Conservation (phyloP, 53 echinoderm and acorn worm species). For the Astropecten irregularis region DNA sequence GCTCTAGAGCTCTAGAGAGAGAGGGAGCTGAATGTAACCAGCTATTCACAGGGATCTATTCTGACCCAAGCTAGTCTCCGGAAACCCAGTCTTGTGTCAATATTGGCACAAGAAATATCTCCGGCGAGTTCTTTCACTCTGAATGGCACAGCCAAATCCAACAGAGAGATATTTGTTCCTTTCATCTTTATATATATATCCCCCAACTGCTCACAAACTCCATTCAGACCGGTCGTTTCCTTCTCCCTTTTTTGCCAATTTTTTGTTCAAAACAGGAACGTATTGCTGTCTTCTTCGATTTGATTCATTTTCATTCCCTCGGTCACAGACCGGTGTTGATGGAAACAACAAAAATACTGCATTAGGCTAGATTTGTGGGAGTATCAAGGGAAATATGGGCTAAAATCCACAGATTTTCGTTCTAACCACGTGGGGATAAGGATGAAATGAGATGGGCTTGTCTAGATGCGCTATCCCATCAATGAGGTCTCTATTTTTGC, state of each 20-base stretch:
- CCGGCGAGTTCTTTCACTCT: background rate
- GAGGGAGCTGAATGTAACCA: slow-evolving; percentile 8
- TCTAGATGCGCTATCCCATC: background rate
- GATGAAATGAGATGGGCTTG: background rate
- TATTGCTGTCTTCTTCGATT: too few species aligned
- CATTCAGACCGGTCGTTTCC: too few species aligned
- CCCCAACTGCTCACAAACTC: too few species aligned
- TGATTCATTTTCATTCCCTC: too few species aligned
- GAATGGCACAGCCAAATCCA: slow-evolving; percentile 30
- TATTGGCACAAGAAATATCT: slow-evolving; percentile 57
- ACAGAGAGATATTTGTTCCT: too few species aligned
- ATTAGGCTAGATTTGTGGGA: background rate
- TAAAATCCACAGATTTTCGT: background rate
- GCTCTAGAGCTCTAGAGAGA: too few species aligned
- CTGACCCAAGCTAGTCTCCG: slow-evolving; percentile 44
- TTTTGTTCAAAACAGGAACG: too few species aligned
- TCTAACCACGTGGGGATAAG: background rate
- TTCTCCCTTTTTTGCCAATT: too few species aligned
- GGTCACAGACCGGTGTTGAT: too few species aligned
- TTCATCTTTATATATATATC: too few species aligned
- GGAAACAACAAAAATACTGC: too few species aligned
- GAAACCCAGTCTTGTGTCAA: slow-evolving; percentile 56
- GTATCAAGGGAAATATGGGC: slow-evolving; percentile 19
- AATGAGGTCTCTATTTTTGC: too few species aligned
- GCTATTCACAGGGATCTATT: slow-evolving; percentile 19